Evolutionary conservation across 2,888 invertebrate genomes (phyloP), one percentile per base, ranked within the genome.

Genomic region (Ornithoptera priamus): DNA sequence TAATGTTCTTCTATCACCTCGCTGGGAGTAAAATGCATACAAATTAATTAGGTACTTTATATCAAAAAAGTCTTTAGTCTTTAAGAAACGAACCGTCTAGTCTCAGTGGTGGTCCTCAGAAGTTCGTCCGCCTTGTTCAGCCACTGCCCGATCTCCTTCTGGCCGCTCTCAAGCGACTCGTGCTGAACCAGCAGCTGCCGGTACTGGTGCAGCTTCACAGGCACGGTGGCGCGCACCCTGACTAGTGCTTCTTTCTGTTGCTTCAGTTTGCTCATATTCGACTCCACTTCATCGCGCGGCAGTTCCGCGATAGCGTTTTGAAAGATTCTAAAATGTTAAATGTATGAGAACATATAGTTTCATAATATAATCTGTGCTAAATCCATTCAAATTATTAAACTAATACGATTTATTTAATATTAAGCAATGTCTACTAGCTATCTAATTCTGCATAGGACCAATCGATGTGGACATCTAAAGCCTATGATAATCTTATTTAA

Each of bases 221-320:
- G 97, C 69, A 98, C 95, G 72, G 95, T 93, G 0, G 97, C 97
- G 6, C 98, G 94, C 6, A 98, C 96, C 76, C 95, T 94, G 0
- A 98, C 97, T 17, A 98, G 89, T 0, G 96, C 95, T 82, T 98
- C 98, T 84, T 98, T 98, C 83, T 97, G 97, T 78, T 95, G 96
- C 81, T 98, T 98, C 61, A 99, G 90, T 2, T 95, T 95, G 59
- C 94, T 94, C 96, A 99, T 97, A 94, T 98, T 97, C 72, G 94
- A 94, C 78, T 97, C 98, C 0, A 99, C 98, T 80, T 98, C 97
- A 65, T 98, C 97, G 46, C 98, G 95, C 0, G 97, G 96, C 67
- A 98, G 93, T 83, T 98, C 97, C 72, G 97, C 97, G 67, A 99
- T 97, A 3, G 99, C 93, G 15, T 94, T 95, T 88, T 99, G 98